phyloP scores from a whole-genome alignment of 1,140 invertebrate genomes.

The Agrypnia vestita region DNA sequence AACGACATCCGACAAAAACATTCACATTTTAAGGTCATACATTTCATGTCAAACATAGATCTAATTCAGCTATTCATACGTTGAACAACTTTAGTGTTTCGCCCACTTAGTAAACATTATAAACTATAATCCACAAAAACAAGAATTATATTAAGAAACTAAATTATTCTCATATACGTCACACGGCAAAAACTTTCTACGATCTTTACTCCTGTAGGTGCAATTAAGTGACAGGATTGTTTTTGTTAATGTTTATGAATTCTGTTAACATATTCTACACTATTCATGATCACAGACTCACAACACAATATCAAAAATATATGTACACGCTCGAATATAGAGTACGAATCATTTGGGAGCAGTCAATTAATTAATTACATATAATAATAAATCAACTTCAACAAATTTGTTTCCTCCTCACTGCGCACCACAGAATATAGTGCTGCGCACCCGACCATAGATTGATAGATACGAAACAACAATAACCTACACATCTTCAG shows the following conservation, averaged over 20 bases:
- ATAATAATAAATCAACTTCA: slow-evolving; percentile 53
- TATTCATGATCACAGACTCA: background rate
- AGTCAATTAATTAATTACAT: slow-evolving; percentile 45
- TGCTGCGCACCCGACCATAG: slow-evolving; percentile 53
- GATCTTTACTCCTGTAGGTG: slow-evolving; percentile 32
- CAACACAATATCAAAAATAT: slow-evolving; percentile 33
- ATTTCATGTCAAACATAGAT: slow-evolving; percentile 18
- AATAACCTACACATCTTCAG: slow-evolving; percentile 8
- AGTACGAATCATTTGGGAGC: slow-evolving; percentile 7
- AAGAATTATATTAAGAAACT: slow-evolving; percentile 49
- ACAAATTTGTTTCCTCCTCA: slow-evolving; percentile 30
- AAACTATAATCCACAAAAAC: slow-evolving; percentile 3
- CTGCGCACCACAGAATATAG: no score
- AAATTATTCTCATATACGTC: slow-evolving; percentile 49
- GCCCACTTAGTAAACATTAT: slow-evolving; percentile 40
- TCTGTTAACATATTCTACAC: slow-evolving; percentile 27
- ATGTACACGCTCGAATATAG: slow-evolving; percentile 17
- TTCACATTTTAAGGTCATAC: slow-evolving; percentile 47
- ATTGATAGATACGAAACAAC: slow-evolving; percentile 49
- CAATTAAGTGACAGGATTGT: slow-evolving; percentile 55
- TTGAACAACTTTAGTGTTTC: slow-evolving; percentile 17
- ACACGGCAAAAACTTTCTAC: slow-evolving; percentile 54
- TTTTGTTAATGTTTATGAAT: slow-evolving; percentile 40
- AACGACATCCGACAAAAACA: slow-evolving; percentile 42
- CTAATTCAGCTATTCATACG: background rate